Evolutionary conservation across 2,797 vertebrate species (phyloP).

Genomic region (Uromys caudimaculatus): DNA sequence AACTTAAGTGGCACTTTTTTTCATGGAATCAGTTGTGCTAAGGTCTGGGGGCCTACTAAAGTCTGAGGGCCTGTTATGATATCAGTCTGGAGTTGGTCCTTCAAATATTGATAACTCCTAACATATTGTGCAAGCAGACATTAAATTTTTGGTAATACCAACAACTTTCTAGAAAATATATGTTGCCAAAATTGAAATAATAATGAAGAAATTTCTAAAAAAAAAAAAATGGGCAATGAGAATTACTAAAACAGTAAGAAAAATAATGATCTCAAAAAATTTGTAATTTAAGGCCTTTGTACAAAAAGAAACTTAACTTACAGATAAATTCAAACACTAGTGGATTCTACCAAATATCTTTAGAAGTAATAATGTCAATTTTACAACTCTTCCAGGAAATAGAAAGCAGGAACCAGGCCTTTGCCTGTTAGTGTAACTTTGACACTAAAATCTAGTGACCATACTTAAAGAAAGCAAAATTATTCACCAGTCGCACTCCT

Average conservation of each 20-base stretch:
- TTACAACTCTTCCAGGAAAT: not conserved
- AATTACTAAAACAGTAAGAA: constrained; percentile 26
- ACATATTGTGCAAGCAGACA: not conserved
- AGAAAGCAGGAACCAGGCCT: not conserved
- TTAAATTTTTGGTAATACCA: constrained; percentile 15
- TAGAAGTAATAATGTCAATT: not conserved
- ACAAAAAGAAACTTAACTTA: not conserved
- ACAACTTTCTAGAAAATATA: constrained; percentile 45
- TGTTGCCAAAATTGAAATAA: constrained; percentile 9
- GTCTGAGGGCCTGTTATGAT: too few species aligned
- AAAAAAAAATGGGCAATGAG: not conserved
- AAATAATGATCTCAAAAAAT: not conserved
- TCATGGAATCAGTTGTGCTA: not conserved
- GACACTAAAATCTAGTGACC: not conserved
- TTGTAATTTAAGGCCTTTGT: not conserved
- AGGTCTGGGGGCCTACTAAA: not conserved
- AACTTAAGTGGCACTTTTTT: not conserved
- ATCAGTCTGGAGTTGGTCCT: not conserved
- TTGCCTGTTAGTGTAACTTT: not conserved
- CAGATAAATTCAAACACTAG: constrained; percentile 8
- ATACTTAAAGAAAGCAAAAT: constrained; percentile 44
- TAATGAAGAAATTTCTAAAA: constrained; percentile 20
- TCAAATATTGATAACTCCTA: constrained; percentile 10
- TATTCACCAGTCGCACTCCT: not conserved
- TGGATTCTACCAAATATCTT: constrained; percentile 26